phyloP scores from a whole-genome alignment of 2,888 invertebrate genomes.

The Drosophila emarginata region DNA sequence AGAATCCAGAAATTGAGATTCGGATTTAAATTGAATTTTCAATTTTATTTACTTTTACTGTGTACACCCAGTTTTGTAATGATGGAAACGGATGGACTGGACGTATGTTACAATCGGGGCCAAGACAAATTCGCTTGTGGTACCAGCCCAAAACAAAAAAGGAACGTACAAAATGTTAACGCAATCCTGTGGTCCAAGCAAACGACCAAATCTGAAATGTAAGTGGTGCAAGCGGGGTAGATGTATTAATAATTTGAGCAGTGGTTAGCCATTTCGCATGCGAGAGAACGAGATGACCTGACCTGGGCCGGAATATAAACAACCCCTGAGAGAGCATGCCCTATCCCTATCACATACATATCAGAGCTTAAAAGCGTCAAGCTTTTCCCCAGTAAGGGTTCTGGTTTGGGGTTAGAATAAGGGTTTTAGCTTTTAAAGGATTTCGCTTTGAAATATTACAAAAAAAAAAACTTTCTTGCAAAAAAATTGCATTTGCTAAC shows the following conservation, averaged over 20 bases:
- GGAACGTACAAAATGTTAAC: background rate
- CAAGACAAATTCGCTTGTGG: conserved; percentile 71
- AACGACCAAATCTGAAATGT: background rate
- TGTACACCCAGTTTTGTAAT: conserved; percentile 27
- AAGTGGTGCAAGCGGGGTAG: conserved; percentile 45
- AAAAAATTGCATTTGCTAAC: too few relatives aligned
- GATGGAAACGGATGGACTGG: conserved; percentile 31
- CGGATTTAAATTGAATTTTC: background rate
- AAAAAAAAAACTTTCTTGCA: too few relatives aligned
- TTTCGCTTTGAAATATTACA: too few relatives aligned
- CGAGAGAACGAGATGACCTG: conserved; percentile 10
- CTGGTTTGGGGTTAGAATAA: too few relatives aligned
- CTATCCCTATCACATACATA: background rate
- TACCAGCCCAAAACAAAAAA: conserved; percentile 55
- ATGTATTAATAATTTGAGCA: conserved; percentile 11
- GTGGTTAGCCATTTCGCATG: conserved; percentile 15
- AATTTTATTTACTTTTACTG: background rate
- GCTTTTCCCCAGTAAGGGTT: too few relatives aligned
- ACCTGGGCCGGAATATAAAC: conserved; percentile 24
- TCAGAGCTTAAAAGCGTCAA: too few relatives aligned
- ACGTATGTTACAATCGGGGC: conserved; percentile 60
- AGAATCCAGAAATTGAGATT: too few relatives aligned
- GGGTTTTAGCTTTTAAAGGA: too few relatives aligned
- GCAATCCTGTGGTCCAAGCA: conserved; percentile 32
- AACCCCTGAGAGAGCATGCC: conserved; percentile 14